Evolutionary conservation across 2,888 invertebrate genomes (phyloP), one percentile per base, ranked within the genome.

Genomic region (Anthoptus insignis): DNA sequence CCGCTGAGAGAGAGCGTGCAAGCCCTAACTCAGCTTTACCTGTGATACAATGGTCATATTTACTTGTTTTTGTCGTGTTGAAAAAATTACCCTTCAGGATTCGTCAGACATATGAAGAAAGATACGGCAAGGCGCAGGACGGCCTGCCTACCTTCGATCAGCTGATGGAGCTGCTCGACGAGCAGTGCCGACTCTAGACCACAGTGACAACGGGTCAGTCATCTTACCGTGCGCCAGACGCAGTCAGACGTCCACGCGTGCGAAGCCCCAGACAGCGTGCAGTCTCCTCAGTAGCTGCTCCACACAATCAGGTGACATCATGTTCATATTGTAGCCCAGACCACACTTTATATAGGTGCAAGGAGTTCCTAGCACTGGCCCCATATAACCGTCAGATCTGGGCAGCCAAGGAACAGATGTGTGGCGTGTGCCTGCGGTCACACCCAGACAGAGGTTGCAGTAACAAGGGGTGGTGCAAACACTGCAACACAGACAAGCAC

Each of bases 371-470:
- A 29, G 21, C 11, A 13, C 19, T 24, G 19, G 39, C 13, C 16
- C 42, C 42, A 42, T 56, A 56, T 42, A 37, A 42, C 6, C 42
- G 56, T 7, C 39, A 24, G 56, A 13, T 56, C 5, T 56, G 56
- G 56, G 56, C 42, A 0, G 56, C 56, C 1, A 56, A 56, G 42
- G 42, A 56, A 27, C n/a, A 27, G 6, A 1, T 56, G 3, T 56
- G 56, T 9, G 9, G 22, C 8, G n/a, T 34, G 9, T 54, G 54
- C 8, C 56, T 56, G 14, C 19, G 56, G n/a, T 7, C 9, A 1
- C 56, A 56, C 7, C 7, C 19, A 3, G 13, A 24, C 5, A 56
- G 6, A 3, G 27, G 7, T 2, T 56, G 56, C 1, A 16, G 0
- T 8, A 6, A 4, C 11, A 56, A 16, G 0, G 16, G 39, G 4